These are phyloP conservation scores for Pachycephus smyrnensis DNA, from an alignment of 2,888 invertebrate species.

Conservation along the genomic window DNA sequence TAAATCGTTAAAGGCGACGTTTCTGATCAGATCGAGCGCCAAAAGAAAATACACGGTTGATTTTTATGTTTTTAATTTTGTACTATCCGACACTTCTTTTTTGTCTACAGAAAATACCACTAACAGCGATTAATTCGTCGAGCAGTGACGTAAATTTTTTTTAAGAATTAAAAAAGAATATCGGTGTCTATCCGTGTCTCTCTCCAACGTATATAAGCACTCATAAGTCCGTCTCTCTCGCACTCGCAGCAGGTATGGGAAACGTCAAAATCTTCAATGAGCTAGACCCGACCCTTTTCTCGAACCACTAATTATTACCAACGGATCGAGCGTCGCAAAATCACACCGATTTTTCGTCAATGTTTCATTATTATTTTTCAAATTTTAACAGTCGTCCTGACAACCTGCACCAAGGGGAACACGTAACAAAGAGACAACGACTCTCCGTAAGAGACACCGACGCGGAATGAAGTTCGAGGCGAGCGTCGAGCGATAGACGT, in stretches of 20 bases:
- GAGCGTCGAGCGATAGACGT: not conserved
- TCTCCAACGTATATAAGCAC: not conserved
- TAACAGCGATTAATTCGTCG: not conserved
- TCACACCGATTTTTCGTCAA: not conserved
- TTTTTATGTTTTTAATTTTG: not conserved
- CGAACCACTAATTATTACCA: not conserved
- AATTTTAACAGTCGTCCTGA: not conserved
- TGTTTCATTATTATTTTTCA: accelerated
- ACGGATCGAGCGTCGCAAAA: not conserved
- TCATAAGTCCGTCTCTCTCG: not conserved
- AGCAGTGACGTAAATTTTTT: not conserved
- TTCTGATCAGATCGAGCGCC: not conserved
- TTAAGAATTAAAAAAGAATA: not conserved
- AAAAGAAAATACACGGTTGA: not conserved
- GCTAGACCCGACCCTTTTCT: not conserved
- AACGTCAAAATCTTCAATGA: not conserved
- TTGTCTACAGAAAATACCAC: not conserved
- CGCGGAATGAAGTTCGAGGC: not conserved
- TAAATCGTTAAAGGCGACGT: not conserved
- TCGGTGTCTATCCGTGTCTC: not conserved
- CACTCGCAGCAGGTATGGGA: not conserved
- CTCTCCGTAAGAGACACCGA: not conserved
- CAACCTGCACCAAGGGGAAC: not conserved
- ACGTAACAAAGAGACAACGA: not conserved
- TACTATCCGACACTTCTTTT: not conserved